Base-by-base conservation (phyloP, 1,140 invertebrate genomes). In the Bilobella aurantiaca region DNA sequence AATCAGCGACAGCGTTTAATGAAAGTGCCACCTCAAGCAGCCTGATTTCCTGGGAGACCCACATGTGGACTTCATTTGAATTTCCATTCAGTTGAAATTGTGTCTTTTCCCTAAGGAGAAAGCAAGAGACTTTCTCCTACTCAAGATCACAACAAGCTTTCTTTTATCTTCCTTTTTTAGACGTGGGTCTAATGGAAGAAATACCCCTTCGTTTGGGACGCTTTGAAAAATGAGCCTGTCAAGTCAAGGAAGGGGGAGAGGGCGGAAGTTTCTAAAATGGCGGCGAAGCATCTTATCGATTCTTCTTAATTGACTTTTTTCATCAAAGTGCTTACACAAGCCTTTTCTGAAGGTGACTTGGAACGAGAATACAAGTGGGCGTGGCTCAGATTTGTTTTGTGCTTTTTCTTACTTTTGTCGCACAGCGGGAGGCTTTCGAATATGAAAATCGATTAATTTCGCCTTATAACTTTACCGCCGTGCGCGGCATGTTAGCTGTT, bases 221-320 rank as follows among this genome's bases (percentile, higher is more conserved):
- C 49, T 3, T 23, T 53, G 49, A 53, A 53, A 53, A 53, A 53
- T 53, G 49, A 53, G 49, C 12, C 49, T 53, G 49, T 53, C 49
- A 53, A 3, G 49, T 5, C 14, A 23, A 12, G 14, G 8, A 53
- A 53, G 49, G 49, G 49, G 49, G 12, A 53, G 49, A 42, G 8
- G n/a, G 49, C 49, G 49, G 49, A 53, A 53, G 49, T 53, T 23
- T 23, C 49, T 8, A 53, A 53, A 12, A 53, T 16, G 23, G 23
- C 23, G 49, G 8, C 49, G 49, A 53, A 53, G 14, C 49, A 5
- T 42, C 8, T 12, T 42, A 16, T 53, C 49, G 34, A 18, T 14
- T 23, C 23, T 23, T 53, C n/a, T 42, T 42, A 53, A 53, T 53
- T 53, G 49, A 53, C 49, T 53, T 53, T 53, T 5, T 5, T 53